Evolutionary conservation across 1,140 invertebrate genomes (phyloP), one percentile per base, ranked within the genome.

Genomic region (Aphidius ervi): DNA sequence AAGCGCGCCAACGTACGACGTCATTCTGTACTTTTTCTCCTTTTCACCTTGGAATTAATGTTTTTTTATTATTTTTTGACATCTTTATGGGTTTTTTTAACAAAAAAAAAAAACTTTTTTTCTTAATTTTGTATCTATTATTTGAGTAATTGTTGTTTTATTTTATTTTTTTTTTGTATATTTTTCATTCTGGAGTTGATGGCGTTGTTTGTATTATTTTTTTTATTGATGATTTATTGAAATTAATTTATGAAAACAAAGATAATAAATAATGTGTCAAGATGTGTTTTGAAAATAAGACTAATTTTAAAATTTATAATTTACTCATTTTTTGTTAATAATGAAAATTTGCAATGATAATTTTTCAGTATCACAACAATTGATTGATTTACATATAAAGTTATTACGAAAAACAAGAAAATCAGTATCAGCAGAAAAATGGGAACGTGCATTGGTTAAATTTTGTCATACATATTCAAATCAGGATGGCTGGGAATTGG

Each of bases 401-500:
- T 83, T 98, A 58, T 80, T 98, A 67, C 84, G 95, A 65, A 91
- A 94, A 81, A 88, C 90, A 48, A 85, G 91, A 53, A 94, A 92
- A 79, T 89, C 87, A 64, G 89, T 95, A 20, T 85, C 87, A 64
- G 84, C 87, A 64, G 93, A 95, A 67, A 88, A 89, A 80, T 98
- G 95, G 95, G 94, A 98, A 75, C 87, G 85, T 71, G 86, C 87
- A 59, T 75, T 98, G 60, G 87, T 93, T 53, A 96, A 95, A 81
- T 95, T 97, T 81, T 94, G 92, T 80, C 89, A 95, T 71, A 86
- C 87, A 45, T 95, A 93, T 74, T 90, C 88, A 48, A 86, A 89
- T 64, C 89, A 94, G 71, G 95, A 98, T 85, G 94, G 91, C 60
- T 97, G 94, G 94, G 94, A 98, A 82, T 82, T 98, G 50, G 96